Conservation (phyloP, 2,113 vertebrate genomes). For the Leucosticte australis region DNA sequence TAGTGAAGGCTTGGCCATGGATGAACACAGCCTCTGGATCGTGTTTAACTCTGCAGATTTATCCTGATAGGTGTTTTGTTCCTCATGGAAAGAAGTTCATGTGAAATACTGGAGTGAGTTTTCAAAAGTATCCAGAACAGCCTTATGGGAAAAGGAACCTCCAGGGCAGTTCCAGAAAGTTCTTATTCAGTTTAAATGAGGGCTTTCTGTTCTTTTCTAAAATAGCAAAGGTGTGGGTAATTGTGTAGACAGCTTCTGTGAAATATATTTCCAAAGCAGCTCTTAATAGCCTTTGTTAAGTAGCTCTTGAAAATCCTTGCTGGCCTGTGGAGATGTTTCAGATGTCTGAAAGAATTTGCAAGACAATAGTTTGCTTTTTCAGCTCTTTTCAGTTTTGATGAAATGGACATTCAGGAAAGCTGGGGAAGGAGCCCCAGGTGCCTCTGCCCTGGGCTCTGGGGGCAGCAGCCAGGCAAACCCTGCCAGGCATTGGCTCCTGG, state of each 20-base stretch:
- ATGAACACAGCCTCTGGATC: neutral
- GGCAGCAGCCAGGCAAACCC: neutral
- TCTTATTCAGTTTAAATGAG: neutral
- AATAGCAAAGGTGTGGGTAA: neutral
- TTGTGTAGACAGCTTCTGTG: neutral
- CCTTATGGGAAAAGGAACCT: neutral
- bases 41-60: neutral
- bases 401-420: neutral
- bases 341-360: neutral
- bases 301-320: neutral
- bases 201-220: neutral
- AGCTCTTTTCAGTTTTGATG: neutral
- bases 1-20: neutral
- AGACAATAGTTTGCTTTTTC: neutral
- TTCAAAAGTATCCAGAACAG: neutral
- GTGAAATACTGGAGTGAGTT: neutral
- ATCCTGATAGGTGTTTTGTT: neutral
- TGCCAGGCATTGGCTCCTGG: accelerated
- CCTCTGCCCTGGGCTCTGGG: accelerated
- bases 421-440: neutral
- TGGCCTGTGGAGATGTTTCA: neutral
- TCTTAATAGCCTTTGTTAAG: neutral
- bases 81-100: neutral
- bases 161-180: neutral
- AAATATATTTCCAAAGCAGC: neutral